Evolutionary conservation across 2,888 invertebrate genomes (phyloP), one percentile per base, ranked within the genome.

Genomic region (Selenia dentaria): DNA sequence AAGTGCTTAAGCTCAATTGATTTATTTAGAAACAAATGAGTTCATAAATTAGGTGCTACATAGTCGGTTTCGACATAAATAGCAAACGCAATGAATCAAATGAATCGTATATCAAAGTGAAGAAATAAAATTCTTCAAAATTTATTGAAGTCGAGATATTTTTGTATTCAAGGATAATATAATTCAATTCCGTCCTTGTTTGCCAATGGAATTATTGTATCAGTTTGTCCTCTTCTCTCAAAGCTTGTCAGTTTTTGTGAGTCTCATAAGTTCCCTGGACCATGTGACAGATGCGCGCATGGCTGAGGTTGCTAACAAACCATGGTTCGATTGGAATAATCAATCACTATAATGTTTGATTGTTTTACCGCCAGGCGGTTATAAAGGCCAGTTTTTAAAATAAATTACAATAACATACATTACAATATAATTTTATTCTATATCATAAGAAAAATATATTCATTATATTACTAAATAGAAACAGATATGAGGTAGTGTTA

Each of bases 201-300:
- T 58, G 49, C 48, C 68, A 29, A 50, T 41, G 33, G 32, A 29
- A 39, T 51, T 40, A 60, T 56, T 42, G 35, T 56, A 46, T 82
- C 68, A 52, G 36, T 64, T 62, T 63, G 54, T 83, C 84, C 71
- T 80, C 67, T 64, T 85, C 77, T 63, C 57, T 52, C 60, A 48
- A 58, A 64, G 63, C 73, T 67, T 74, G 82, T 84, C 84, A 66
- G 79, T 87, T 88, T 88, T 88, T 86, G 82, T 89, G 62, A 75
- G 81, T 68, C 77, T 86, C 84, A 80, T 68, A 82, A 82, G 85
- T 79, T 86, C 81, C 62, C 59, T 81, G 81, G 73, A 85, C 72
- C 88, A 83, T 88, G 76, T 79, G 87, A 88, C 89, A 88, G 88
- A 87, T 88, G 89, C 76, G 86, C 84, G 88, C 88, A 75, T 83